Conservation (phyloP, 1,140 invertebrate species). For the Cydia strobilella region DNA sequence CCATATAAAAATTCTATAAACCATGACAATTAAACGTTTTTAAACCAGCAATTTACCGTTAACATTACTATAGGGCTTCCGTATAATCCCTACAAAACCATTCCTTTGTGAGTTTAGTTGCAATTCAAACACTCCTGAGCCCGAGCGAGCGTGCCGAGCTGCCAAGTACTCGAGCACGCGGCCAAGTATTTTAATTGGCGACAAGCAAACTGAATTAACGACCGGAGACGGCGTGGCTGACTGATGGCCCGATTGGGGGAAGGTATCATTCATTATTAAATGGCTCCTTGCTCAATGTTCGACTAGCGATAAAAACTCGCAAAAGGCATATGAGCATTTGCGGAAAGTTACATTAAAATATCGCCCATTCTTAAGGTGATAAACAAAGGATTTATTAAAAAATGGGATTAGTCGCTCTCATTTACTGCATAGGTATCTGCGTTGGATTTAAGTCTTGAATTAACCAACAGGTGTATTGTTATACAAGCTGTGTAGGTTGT, state of each 20-base stretch:
- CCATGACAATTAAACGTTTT: neutral
- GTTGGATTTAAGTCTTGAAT: too few relatives aligned
- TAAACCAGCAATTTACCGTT: neutral
- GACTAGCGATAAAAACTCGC: neutral
- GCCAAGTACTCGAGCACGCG: constrained; percentile 14
- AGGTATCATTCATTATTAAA: constrained; percentile 17
- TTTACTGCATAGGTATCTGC: too few relatives aligned
- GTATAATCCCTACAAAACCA: constrained; percentile 2
- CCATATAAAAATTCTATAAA: neutral
- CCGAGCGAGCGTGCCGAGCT: neutral
- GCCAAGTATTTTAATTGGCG: constrained; percentile 20
- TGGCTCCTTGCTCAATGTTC: neutral
- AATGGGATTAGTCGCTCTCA: too few relatives aligned
- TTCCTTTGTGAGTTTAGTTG: constrained; percentile 14
- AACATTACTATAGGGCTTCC: neutral
- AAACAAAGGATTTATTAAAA: neutral
- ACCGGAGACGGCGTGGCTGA: constrained; percentile 14
- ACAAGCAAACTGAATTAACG: constrained; percentile 20
- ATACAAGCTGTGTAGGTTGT: too few relatives aligned
- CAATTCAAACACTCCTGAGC: neutral
- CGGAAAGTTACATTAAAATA: neutral
- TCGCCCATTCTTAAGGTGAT: neutral
- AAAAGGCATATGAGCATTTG: neutral
- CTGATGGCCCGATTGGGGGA: constrained; percentile 8
- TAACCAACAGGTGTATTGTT: too few relatives aligned